These are phyloP conservation scores for Sebastes umbrosus DNA, from an alignment of 2,797 vertebrate genomes.

Conservation along the genomic window DNA sequence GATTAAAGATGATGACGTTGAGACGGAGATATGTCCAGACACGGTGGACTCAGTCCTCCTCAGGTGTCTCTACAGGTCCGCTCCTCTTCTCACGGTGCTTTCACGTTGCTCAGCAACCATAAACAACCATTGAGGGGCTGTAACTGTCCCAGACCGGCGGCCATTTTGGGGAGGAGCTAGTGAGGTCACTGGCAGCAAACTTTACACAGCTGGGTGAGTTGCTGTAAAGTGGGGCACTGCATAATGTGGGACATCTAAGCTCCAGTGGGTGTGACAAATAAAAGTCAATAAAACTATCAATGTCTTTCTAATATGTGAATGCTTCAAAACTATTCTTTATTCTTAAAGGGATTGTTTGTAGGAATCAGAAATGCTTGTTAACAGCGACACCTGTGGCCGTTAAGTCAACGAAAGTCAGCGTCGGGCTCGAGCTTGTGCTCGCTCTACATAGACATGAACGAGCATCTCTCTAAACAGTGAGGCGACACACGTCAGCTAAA, in stretches of 20 bases:
- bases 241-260: too few species aligned
- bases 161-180: conserved; percentile 34
- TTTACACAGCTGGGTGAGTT: neutral
- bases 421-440: fast-evolving
- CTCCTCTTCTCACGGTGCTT: conserved; percentile 30
- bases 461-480: fast-evolving
- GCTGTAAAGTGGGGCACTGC: fast-evolving
- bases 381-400: too few species aligned
- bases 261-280: too few species aligned
- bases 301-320: too few species aligned
- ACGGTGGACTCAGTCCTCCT: neutral
- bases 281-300: too few species aligned
- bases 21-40: neutral
- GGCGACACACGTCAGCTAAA: too few species aligned
- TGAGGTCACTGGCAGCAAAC: neutral
- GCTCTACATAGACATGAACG: too few species aligned
- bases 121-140: conserved; percentile 13
- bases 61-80: neutral
- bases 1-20: fast-evolving
- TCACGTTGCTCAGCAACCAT: conserved; percentile 74
- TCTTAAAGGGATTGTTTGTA: too few species aligned
- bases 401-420: fast-evolving
- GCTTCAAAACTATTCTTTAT: too few species aligned
- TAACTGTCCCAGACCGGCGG: neutral
- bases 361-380: too few species aligned